Evolutionary conservation across 1,140 invertebrate species (phyloP).

Genomic region (Copidosoma floridanum): DNA sequence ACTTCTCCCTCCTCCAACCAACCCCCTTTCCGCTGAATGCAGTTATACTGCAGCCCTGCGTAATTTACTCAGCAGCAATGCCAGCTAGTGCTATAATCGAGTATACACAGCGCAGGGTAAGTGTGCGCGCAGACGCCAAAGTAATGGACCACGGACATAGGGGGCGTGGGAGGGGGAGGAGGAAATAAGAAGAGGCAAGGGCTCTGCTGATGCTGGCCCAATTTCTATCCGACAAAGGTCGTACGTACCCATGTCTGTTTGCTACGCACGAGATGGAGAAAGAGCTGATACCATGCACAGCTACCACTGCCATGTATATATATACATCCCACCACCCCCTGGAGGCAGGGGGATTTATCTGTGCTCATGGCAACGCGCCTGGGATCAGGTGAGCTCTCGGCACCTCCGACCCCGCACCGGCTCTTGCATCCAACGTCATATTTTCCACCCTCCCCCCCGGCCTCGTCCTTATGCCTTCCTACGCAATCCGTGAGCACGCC

Average conservation of each 20-base stretch:
- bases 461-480: slow-evolving; percentile 5
- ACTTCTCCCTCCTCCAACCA: not conserved
- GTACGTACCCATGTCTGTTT: slow-evolving; percentile 2
- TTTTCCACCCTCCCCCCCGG: not conserved
- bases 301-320: too few relatives aligned
- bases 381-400: slow-evolving; percentile 11
- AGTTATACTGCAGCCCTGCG: not conserved
- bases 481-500: too few relatives aligned
- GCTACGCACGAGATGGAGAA: too few relatives aligned
- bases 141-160: too few relatives aligned
- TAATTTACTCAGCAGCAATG: too few relatives aligned
- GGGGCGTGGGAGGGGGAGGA: not conserved
- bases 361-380: not conserved
- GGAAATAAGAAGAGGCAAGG: not conserved
- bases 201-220: not conserved
- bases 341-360: slow-evolving; percentile 5
- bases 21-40: not conserved
- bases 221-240: slow-evolving; percentile 11
- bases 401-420: not conserved
- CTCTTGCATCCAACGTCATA: too few relatives aligned
- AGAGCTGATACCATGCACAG: too few relatives aligned
- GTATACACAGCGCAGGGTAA: too few relatives aligned
- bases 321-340: not conserved
- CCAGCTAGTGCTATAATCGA: too few relatives aligned
- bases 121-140: not conserved